Evolutionary conservation across 35 echinoderm and acorn worm species (phyloP).

Genomic region (Ptychodera flava): DNA sequence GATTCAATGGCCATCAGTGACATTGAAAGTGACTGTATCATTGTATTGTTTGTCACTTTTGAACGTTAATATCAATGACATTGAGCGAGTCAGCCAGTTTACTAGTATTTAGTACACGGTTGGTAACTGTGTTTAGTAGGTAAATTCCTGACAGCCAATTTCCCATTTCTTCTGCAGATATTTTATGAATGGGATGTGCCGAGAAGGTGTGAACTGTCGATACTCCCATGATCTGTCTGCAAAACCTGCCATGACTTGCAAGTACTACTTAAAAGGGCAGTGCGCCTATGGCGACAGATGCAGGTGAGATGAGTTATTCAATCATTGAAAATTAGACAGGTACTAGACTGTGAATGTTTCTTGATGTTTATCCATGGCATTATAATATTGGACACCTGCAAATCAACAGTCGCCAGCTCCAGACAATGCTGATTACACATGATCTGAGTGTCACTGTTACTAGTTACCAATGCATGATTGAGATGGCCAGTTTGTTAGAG

Average conservation of each 20-base stretch:
- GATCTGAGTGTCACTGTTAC: not conserved
- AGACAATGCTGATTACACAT: not conserved
- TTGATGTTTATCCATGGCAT: not conserved
- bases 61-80: no score
- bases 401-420: not conserved
- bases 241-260: conserved; percentile 44
- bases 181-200: conserved; percentile 84
- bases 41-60: no score
- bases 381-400: not conserved
- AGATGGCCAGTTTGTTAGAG: not conserved
- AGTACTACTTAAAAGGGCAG: conserved; percentile 71
- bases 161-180: conserved; percentile 43
- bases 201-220: conserved; percentile 59
- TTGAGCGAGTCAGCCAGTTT: no score
- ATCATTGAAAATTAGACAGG: not conserved
- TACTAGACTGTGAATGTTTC: not conserved
- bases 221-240: conserved; percentile 82
- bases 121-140: no score
- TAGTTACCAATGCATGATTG: conserved; percentile 1
- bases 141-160: no score
- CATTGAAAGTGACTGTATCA: no score
- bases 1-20: no score
- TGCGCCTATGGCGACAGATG: conserved; percentile 83
- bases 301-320: conserved; percentile 62
- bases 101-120: no score